Conservation (phyloP, 1,140 invertebrate genomes). For the Holcopasites calliopsidis region DNA sequence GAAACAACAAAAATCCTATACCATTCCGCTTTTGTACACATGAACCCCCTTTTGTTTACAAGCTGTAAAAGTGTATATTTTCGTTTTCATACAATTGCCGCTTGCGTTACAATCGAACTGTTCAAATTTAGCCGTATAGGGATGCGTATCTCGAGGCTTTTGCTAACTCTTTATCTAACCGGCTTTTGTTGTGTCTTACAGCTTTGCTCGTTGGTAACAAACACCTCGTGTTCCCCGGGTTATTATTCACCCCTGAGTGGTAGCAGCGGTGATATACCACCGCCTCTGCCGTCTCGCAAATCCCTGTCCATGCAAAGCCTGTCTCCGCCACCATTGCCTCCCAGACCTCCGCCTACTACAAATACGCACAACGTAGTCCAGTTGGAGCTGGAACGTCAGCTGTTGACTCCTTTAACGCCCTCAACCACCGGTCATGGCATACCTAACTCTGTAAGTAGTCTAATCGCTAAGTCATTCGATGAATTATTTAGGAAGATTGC, state of each 20-base stretch:
- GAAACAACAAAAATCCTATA: neutral
- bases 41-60: constrained; percentile 4
- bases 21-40: constrained; percentile 20
- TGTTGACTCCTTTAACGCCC: constrained; percentile 81
- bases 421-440: constrained; percentile 77
- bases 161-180: constrained; percentile 57
- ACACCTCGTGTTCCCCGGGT: constrained; percentile 75
- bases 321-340: constrained; percentile 77
- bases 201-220: constrained; percentile 80
- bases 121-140: constrained; percentile 29
- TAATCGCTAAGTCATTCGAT: constrained; percentile 63
- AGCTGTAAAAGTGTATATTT: constrained; percentile 14
- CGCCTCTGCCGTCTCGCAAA: constrained; percentile 83
- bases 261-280: constrained; percentile 78
- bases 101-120: constrained; percentile 19
- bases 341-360: constrained; percentile 73
- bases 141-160: constrained; percentile 57
- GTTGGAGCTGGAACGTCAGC: constrained; percentile 78
- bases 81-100: constrained; percentile 17
- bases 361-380: constrained; percentile 76
- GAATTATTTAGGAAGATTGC: constrained; percentile 39
- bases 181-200: constrained; percentile 80
- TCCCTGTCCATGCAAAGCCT: constrained; percentile 78
- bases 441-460: constrained; percentile 80
- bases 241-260: constrained; percentile 73